phyloP scores from a whole-genome alignment of 2,797 vertebrate species.

The Zenarchopterus dispar region DNA sequence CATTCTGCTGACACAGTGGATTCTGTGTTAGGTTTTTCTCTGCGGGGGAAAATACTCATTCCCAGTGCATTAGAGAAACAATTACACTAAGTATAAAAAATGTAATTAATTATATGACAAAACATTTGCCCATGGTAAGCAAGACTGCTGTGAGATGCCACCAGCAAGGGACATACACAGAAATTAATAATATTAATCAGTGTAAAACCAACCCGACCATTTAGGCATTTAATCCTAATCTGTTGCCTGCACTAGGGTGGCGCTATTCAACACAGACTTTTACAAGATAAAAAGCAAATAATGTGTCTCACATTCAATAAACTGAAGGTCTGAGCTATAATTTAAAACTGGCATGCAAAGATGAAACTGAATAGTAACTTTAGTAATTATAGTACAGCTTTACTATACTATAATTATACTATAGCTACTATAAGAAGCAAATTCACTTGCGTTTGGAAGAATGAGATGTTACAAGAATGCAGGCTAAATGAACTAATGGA shows the following conservation, averaged over 20 bases:
- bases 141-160: not conserved
- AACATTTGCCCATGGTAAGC: not conserved
- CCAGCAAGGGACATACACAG: slow-evolving; percentile 2
- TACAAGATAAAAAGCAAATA: not conserved
- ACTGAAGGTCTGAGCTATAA: no score
- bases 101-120: slow-evolving; percentile 20
- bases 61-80: slow-evolving; percentile 35
- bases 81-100: slow-evolving; percentile 19
- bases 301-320: not conserved
- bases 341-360: no score
- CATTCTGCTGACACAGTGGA: slow-evolving; percentile 51
- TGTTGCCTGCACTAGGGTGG: not conserved
- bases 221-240: slow-evolving; percentile 18
- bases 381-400: no score
- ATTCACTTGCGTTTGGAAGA: no score
- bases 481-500: no score
- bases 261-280: slow-evolving; percentile 14
- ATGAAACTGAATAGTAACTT: no score
- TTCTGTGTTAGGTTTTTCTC: slow-evolving; percentile 24
- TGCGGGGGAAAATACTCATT: slow-evolving; percentile 12
- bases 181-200: slow-evolving; percentile 23
- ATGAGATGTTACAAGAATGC: no score
- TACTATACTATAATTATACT: no score
- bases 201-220: slow-evolving; percentile 18
- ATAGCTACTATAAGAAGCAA: no score